Evolutionary conservation across 2,797 vertebrate genomes (phyloP).

Genomic region (Brachyalestes nurse): DNA sequence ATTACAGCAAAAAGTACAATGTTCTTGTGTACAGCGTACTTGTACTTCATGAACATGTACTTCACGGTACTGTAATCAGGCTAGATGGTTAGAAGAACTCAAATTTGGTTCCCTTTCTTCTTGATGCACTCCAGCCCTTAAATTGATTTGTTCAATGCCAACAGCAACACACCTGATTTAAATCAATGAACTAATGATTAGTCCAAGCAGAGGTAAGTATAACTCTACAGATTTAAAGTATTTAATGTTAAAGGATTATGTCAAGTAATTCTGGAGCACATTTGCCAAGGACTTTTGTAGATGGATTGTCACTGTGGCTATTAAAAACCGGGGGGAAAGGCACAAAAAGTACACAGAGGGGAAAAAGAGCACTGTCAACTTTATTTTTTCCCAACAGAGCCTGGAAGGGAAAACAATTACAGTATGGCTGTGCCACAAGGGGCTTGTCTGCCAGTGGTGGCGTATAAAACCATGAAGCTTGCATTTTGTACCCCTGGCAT

Average conservation of each 20-base stretch:
- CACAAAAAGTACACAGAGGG: not conserved
- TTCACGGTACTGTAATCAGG: too few relatives aligned
- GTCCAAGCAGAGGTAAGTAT: not conserved
- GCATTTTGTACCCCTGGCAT: not conserved
- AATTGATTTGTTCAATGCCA: not conserved
- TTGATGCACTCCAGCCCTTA: not conserved
- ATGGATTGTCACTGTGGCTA: not conserved
- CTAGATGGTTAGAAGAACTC: not conserved
- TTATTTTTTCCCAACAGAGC: not conserved
- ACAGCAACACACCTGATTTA: not conserved
- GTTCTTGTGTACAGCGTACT: too few relatives aligned
- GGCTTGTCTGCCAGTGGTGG: not conserved
- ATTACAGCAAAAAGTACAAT: not conserved
- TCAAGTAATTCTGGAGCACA: too few relatives aligned
- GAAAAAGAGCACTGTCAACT: not conserved
- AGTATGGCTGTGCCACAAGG: not conserved
- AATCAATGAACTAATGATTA: not conserved
- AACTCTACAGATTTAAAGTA: not conserved
- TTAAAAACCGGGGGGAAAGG: not conserved
- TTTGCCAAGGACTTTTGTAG: not conserved
- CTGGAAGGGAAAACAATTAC: not conserved
- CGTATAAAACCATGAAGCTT: not conserved
- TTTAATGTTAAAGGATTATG: too few relatives aligned
- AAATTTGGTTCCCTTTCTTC: not conserved
- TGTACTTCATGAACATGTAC: too few relatives aligned